Evolutionary conservation across 2,797 vertebrate genomes (phyloP).

Genomic region (Sandelia bainsii): DNA sequence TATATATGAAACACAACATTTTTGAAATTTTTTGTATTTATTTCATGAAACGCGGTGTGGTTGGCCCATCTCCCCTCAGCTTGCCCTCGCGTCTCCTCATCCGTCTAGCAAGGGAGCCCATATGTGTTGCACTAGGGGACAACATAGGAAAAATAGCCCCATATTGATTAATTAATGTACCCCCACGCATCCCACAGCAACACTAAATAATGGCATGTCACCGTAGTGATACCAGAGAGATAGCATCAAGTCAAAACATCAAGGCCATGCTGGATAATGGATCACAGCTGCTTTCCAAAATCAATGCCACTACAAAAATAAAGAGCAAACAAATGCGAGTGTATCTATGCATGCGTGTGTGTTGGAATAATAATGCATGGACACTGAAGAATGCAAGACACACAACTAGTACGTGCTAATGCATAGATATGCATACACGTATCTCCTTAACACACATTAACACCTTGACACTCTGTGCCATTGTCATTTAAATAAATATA

Average conservation of each 20-base stretch:
- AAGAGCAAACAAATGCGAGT: constrained; percentile 22
- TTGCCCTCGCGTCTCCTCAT: constrained; percentile 39
- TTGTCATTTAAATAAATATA: constrained; percentile 53
- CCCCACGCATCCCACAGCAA: constrained; percentile 65
- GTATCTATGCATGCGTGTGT: background rate
- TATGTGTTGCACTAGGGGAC: constrained; percentile 44
- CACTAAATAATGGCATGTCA: constrained; percentile 79
- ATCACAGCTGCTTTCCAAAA: constrained; percentile 73
- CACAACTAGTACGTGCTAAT: constrained; percentile 22
- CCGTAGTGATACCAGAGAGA: constrained; percentile 68
- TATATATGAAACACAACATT: no score
- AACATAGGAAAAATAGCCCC: constrained; percentile 65
- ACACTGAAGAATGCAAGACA: constrained; percentile 21
- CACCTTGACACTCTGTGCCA: background rate
- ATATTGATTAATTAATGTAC: constrained; percentile 82
- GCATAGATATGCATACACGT: constrained; percentile 2
- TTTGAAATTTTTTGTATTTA: no score
- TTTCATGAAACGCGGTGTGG: background rate
- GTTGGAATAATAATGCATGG: constrained; percentile 40
- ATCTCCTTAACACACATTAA: background rate
- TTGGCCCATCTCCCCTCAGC: background rate
- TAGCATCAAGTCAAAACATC: constrained; percentile 79
- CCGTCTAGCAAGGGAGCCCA: constrained; percentile 39
- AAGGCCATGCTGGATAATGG: constrained; percentile 77
- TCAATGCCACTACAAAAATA: constrained; percentile 76